Evolutionary conservation across 2,888 invertebrate species (phyloP), one percentile per base, ranked within the genome.

Genomic region (Steinernema hermaphroditum): DNA sequence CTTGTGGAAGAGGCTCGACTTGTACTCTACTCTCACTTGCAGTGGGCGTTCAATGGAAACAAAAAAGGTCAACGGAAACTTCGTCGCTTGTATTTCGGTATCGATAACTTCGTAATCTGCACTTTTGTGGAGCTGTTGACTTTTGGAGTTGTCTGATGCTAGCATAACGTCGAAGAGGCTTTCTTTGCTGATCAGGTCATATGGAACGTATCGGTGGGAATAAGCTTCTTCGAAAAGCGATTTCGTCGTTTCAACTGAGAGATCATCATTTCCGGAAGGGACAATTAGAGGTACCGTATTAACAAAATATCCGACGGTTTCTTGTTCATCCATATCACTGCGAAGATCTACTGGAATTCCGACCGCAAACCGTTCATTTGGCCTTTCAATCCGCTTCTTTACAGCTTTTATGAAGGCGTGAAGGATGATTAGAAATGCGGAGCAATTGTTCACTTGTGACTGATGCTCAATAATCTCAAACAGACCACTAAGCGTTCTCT

Each of bases 151-250:
- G 43, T 76, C 78, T 19, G 77, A 27, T 16, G 71, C 78, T 14
- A 77, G 32, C 79, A 79, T 80, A 1, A 77, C 77, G n/a, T 77
- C 79, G 34, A 77, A 77, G 12, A 79, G 19, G 2, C 49, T 24
- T 22, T 74, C 74, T n/a, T 72, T 49, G 12, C 49, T 24, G 9
- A 54, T 54, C 24, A 27, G 4, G 6, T 54, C 54, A 16, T 54
- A 54, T 24, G 54, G 54, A 9, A 27, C 54, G 27, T 24, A 8
- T 24, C 54, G 14, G 16, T 54, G 54, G n/a, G 12, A 22, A 54
- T 22, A 54, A 22, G 54, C 54, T 9, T 54, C 54, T 54, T 54
- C 54, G 16, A 54, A 54, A 4, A 27, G 14, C 8, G 22, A 14
- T 16, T 54, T 54, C 6, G 27, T 27, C 27, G 9, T 27, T 16